Evolutionary conservation across 1,140 invertebrate species (phyloP), one percentile per base, ranked within the genome.

Genomic region (Nebria ingens): DNA sequence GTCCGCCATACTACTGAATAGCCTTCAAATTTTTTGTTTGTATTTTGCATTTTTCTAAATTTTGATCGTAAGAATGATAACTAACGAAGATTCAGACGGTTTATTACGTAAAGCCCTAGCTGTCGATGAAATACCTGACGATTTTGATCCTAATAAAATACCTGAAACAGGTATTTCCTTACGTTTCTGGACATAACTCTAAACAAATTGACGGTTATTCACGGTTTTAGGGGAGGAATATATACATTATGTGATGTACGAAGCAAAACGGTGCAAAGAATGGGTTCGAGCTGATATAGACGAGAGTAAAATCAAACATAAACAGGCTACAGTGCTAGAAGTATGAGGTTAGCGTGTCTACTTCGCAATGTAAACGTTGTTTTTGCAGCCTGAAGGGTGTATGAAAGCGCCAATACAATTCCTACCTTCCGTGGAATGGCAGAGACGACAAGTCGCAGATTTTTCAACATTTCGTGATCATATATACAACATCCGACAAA

Each of bases 241-340:
- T 61, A 38, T 69, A 19, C 68, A 69, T 17, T 61, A 66, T 58
- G 68, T 69, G 2, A 68, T 69, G 50, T 69, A 67, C 56, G 68
- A 69, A 55, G 61, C 64, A 17, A 63, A 53, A 23, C 58, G 61
- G 23, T 69, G 64, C 52, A 61, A 62, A 57, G 55, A 59, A 52
- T 64, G 61, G 55, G 61, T 63, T 0, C 62, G 57, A 15, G 62
- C 63, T n/a, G 53, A 64, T 57, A 53, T 62, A 19, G 62, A 67
- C 52, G 45, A 53, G 23, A 59, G 50, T 20, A 64, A 62, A 60
- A 64, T 63, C 52, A 60, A 58, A 29, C 60, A 60, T 17, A 59
- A 65, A 21, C 62, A 62, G 56, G 66, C 60, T 11, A 19, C 62
- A 20, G 52, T 59, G 53, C 2, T 64, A 0, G 25, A 56, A 21